Percentiles rank a stretch among this genome's conserved stretches.
Conservation (phyloP, 2,797 vertebrate genomes). For the Margarornis squamiger region DNA sequence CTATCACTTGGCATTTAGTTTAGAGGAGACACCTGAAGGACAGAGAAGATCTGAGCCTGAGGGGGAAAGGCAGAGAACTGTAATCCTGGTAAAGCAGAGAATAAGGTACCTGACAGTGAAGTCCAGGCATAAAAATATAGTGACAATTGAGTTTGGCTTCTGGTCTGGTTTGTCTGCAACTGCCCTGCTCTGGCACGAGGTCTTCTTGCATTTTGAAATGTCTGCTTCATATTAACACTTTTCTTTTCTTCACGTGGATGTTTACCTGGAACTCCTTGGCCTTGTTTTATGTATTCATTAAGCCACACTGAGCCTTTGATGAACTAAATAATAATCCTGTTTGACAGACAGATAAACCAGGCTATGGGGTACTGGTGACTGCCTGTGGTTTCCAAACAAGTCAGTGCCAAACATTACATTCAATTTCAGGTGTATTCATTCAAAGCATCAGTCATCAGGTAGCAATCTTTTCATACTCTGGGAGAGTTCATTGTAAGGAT, state of each 20-base stretch:
- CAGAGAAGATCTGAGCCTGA: neutral
- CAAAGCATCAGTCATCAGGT: neutral
- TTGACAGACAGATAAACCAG: neutral
- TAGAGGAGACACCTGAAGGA: neutral
- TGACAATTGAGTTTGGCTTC: neutral
- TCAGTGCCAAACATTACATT: neutral
- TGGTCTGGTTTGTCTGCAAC: neutral
- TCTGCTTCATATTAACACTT: neutral
- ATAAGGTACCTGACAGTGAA: neutral
- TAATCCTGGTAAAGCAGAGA: neutral
- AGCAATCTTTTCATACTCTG: neutral
- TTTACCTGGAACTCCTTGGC: neutral
- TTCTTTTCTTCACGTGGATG: neutral
- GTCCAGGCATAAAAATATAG: neutral
- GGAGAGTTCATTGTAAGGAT: neutral
- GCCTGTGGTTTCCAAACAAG: neutral
- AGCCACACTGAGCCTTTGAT: neutral
- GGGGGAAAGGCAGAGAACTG: neutral
- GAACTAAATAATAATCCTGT: neutral
- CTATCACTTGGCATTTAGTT: neutral
- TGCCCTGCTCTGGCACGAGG: neutral
- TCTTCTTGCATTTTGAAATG: neutral
- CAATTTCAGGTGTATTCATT: neutral
- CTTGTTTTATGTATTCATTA: neutral
- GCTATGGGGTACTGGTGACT: neutral